Evolutionary conservation across 2,113 vertebrate species (phyloP).

Genomic region (Callorhinus ursinus): DNA sequence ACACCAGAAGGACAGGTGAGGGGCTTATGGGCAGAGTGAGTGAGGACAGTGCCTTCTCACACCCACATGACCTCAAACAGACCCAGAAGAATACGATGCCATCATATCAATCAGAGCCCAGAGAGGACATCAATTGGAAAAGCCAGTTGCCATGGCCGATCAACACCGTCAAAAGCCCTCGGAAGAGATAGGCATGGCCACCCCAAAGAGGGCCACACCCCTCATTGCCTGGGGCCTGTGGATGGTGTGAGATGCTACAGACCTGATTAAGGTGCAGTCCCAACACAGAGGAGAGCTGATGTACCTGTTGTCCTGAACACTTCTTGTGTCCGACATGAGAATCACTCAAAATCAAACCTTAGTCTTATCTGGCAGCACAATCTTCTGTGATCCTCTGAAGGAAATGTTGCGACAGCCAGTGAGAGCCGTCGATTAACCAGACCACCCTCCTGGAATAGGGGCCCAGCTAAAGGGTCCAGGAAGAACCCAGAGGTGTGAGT

Average conservation of each 20-base stretch:
- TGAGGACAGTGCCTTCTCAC: neutral
- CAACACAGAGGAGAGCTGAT: neutral
- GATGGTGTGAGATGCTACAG: neutral
- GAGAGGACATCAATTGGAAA: neutral
- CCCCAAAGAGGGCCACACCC: neutral
- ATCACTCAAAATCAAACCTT: neutral
- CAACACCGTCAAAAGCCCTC: neutral
- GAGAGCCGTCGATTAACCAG: too few relatives aligned
- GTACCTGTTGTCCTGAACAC: neutral
- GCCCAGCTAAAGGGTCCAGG: neutral
- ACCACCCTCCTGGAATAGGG: neutral
- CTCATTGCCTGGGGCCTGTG: neutral
- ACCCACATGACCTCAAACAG: neutral
- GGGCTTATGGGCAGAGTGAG: neutral
- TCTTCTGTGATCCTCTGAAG: neutral
- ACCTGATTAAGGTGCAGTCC: neutral
- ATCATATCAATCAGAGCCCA: neutral
- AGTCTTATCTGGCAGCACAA: neutral
- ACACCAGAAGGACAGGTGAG: neutral
- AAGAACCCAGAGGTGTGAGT: neutral
- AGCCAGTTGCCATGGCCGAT: neutral
- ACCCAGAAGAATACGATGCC: neutral
- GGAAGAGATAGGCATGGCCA: neutral
- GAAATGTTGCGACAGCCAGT: neutral
- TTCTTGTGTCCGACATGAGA: neutral